phyloP scores from a whole-genome alignment of 2,113 vertebrate genomes.

The Halcyon malimbica region DNA sequence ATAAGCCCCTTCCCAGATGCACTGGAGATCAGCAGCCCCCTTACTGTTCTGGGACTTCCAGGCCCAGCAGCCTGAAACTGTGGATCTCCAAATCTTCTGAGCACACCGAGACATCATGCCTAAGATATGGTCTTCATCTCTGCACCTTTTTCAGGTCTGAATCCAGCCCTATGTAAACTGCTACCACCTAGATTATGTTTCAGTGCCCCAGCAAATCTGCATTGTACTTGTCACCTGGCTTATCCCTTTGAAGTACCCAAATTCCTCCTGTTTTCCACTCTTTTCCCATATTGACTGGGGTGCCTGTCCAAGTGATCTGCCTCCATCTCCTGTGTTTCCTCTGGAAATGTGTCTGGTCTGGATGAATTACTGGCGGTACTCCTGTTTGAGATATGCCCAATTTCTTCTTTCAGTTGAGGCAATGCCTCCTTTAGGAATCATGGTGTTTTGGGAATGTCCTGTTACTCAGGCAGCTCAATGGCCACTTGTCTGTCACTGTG shows the following conservation, averaged over 20 bases:
- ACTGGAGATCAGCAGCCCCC: neutral
- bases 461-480: neutral
- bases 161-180: neutral
- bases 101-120: too few relatives aligned
- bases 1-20: neutral
- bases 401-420: neutral
- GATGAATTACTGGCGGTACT: neutral
- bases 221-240: neutral
- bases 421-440: neutral
- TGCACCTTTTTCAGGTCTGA: neutral
- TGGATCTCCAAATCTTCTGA: neutral
- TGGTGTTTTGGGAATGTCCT: neutral
- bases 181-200: neutral
- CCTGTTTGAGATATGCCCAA: neutral
- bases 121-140: neutral
- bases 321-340: neutral
- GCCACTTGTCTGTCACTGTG: neutral
- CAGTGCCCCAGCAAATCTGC: neutral
- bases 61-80: neutral
- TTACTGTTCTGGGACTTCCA: neutral
- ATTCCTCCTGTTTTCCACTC: neutral
- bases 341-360: neutral
- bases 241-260: neutral
- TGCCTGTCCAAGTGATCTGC: fast-evolving
- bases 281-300: fast-evolving